Base-by-base conservation (phyloP, 2,113 vertebrate species). In the Arvicanthis niloticus region DNA sequence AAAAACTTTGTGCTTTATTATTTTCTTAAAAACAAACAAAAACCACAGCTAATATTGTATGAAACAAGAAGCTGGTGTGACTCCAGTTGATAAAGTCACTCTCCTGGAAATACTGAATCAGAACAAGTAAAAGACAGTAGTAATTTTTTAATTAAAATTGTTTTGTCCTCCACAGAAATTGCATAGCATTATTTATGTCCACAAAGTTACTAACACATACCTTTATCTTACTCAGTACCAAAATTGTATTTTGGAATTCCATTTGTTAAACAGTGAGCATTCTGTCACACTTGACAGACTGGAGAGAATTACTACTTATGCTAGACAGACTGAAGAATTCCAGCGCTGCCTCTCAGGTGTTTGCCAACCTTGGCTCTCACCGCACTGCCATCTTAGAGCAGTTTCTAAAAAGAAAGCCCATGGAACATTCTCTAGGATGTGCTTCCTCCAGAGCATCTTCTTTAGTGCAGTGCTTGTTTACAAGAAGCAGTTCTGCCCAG, bases 301-400 rank as follows among this genome's bases (percentile, higher is more conserved):
- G 26, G 29, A 67, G 51, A 76, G 16, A 11, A 37, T 17, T 34
- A 5, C 13, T 48, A 4, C 37, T 51, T 16, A 9, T 2, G 40
- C 29, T 45, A 37, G 13, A 29, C 31, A n/a, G 53, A 22, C 13
- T 67, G 42, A 40, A 15, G 70, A n/a, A 3, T 58, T 7, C 40
- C 26, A 17, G 62, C 31, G 0, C 3, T 34, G 56, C 40, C 3
- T 37, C 51, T 42, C 0, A 0, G 5, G 45, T 42, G 7, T 22
- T 17, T 5, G 34, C 72, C 3, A 7, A 68, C 67, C 15, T 97
- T 21, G 4, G 31, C 26, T 56, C 88, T 88, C 7, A 0, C 10
- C 62, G 0, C 6, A 0, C 1, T 7, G 7, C 2, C 53, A 1
- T 42, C 62, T 40, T 68, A 84, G 9, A 82, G 45, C 4, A 34